Conservation (phyloP, 2,113 vertebrate species). For the Scolopax mira region DNA sequence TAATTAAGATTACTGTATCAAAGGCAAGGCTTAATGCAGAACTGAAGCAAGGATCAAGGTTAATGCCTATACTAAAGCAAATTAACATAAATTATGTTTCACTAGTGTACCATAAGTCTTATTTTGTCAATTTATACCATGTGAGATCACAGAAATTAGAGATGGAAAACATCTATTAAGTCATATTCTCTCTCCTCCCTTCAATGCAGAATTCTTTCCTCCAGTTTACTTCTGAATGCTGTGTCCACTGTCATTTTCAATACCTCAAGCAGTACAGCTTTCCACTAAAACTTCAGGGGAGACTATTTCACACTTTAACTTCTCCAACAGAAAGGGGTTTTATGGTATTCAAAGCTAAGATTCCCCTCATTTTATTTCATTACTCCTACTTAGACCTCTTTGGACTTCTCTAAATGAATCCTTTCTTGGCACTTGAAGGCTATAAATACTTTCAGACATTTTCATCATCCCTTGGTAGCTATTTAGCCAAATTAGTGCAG, state of each 20-base stretch:
- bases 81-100: conserved; percentile 66
- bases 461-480: conserved; percentile 37
- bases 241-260: not conserved
- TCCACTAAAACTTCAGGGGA: not conserved
- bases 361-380: conserved; percentile 31
- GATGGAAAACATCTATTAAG: conserved; percentile 1
- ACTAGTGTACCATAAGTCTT: conserved; percentile 9
- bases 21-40: conserved; percentile 65
- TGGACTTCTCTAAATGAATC: conserved; percentile 33
- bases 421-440: conserved; percentile 31
- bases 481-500: conserved; percentile 47
- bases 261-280: not conserved
- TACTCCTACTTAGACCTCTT: conserved; percentile 37
- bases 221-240: not conserved
- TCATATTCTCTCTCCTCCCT: not conserved
- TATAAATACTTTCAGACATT: conserved; percentile 45
- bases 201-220: not conserved
- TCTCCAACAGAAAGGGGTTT: not conserved
- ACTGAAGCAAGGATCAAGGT: conserved; percentile 52
- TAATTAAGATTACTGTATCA: conserved; percentile 70
- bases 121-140: conserved; percentile 39
- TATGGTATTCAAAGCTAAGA: not conserved
- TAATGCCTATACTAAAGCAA: conserved; percentile 60
- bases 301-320: not conserved
- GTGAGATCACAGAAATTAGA: conserved; percentile 20